Base-by-base conservation (phyloP, 2,888 invertebrate species). In the Helicoverpa assulta region DNA sequence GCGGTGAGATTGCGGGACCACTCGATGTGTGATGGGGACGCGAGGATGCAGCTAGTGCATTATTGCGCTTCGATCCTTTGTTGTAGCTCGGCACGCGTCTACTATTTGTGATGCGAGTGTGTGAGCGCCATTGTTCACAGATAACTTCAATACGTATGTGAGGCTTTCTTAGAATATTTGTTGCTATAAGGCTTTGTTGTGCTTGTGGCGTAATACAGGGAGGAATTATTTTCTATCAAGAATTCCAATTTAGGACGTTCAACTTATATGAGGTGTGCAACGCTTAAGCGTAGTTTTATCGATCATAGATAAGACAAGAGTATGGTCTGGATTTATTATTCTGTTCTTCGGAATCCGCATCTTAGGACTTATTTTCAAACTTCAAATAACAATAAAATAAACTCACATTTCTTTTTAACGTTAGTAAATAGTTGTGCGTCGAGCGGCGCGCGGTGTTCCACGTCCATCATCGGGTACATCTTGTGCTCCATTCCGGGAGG, bases 351-450 rank as follows among this genome's bases (percentile, higher is more conserved):
- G n/a, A n/a, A n/a, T n/a, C n/a, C n/a, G n/a, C n/a, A n/a, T n/a
- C n/a, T n/a, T n/a, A n/a, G n/a, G n/a, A n/a, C n/a, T n/a, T n/a
- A n/a, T n/a, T n/a, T n/a, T n/a, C n/a, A n/a, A n/a, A n/a, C n/a
- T n/a, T n/a, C n/a, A n/a, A n/a, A 16, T n/a, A 47, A 6, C 3
- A n/a, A 6, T 47, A 47, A 47, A 47, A 47, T 47, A n/a, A 47
- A 96, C 97, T 97, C 96, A 98, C 98, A 97, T 97, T 98, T 98
- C 96, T 97, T 97, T 96, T 98, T 98, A 84, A 97, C 97, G 86
- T 96, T 97, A 82, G 97, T 97, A 88, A 97, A 96, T 77, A 96
- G 96, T 73, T 96, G 96, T 18, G 96, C 91, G 85, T 97, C 97
- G 76, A 96, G 96, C 56, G 97, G 96, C 78, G 96, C 96, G 86